Conservation (phyloP, 1,140 invertebrate species). For the Metopolophium dirhodum region DNA sequence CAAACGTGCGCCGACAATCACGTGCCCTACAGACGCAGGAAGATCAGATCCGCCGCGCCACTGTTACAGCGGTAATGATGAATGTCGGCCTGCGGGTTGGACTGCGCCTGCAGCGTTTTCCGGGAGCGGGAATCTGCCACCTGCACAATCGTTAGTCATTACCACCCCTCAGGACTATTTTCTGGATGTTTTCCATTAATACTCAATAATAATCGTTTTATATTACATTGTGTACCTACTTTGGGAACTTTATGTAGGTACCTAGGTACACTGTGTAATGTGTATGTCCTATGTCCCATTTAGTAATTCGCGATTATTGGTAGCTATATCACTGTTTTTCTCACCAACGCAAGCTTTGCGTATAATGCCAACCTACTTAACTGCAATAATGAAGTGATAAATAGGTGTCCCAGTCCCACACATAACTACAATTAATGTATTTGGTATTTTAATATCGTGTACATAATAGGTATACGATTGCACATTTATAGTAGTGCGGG, state of each 20-base stretch:
- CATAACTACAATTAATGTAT: background rate
- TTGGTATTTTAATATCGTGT: background rate
- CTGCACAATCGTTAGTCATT: too few species aligned
- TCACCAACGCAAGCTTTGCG: background rate
- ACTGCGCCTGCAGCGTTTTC: too few species aligned
- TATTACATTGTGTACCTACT: too few species aligned
- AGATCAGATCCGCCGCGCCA: conserved; percentile 26
- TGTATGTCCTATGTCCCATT: too few species aligned
- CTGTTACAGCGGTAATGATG: conserved; percentile 15
- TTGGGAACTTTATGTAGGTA: too few species aligned
- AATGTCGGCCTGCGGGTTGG: background rate
- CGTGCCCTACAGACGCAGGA: background rate
- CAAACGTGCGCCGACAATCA: background rate
- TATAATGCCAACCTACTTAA: background rate
- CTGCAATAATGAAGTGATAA: background rate
- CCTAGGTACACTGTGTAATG: too few species aligned
- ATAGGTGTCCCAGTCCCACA: background rate
- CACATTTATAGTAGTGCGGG: background rate
- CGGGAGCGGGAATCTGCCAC: too few species aligned
- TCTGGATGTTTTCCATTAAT: too few species aligned
- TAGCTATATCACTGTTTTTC: background rate
- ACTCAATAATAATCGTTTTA: too few species aligned
- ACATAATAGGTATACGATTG: background rate
- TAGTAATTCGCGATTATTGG: too few species aligned
- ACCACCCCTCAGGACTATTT: too few species aligned